Evolutionary conservation across 2,888 invertebrate genomes (phyloP).

Genomic region (Bombylius discolor): DNA sequence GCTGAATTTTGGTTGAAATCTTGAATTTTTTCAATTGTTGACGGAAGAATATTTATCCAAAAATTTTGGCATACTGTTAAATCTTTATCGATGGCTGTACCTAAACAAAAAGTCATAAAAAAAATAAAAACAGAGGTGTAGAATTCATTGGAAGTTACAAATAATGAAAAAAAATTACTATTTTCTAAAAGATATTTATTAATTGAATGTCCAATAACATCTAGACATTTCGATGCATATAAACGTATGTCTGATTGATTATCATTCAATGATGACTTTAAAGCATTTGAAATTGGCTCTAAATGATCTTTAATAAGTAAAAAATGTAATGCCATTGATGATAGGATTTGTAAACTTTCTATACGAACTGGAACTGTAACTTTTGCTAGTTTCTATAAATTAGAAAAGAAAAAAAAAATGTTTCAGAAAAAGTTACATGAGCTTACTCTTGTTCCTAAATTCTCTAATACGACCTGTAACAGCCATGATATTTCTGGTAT

Average conservation of each 20-base stretch:
- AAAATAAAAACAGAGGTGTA: neutral
- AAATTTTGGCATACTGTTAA: conserved; percentile 27
- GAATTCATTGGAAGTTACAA: neutral
- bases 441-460: conserved; percentile 26
- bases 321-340: conserved; percentile 49
- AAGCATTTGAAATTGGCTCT: conserved; percentile 44
- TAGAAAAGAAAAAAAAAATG: neutral
- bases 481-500: conserved; percentile 41
- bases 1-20: conserved; percentile 39
- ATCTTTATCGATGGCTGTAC: conserved; percentile 12
- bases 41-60: conserved; percentile 51
- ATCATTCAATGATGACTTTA: conserved; percentile 46
- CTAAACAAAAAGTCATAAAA: neutral
- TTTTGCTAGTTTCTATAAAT: conserved; percentile 30
- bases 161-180: neutral
- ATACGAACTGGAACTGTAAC: conserved; percentile 55
- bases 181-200: conserved; percentile 20
- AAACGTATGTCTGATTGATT: conserved; percentile 53
- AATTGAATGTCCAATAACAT: conserved; percentile 54
- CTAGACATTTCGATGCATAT: conserved; percentile 56
- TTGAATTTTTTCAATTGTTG: conserved; percentile 47
- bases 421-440: neutral
- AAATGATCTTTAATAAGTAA: conserved; percentile 45
- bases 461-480: conserved; percentile 48
- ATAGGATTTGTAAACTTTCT: conserved; percentile 63